phyloP scores from a whole-genome alignment of 1,140 invertebrate genomes.

The Penaeus vannamei region DNA sequence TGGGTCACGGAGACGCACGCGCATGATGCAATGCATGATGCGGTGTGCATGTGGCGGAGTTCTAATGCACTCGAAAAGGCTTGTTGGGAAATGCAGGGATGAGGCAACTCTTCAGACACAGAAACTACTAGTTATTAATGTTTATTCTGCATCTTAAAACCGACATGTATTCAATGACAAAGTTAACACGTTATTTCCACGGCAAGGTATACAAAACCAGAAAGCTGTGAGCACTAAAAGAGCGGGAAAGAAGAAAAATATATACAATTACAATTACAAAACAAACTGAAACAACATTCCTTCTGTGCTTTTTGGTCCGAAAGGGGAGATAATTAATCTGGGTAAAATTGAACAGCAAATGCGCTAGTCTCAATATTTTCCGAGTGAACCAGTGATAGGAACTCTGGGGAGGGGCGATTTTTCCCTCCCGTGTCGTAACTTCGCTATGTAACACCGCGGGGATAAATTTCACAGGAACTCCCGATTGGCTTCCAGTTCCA shows the following conservation, averaged over 20 bases:
- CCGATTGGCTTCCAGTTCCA: constrained; percentile 31
- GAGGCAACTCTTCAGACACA: too few relatives aligned
- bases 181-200: too few relatives aligned
- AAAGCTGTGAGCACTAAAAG: background rate
- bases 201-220: too few relatives aligned
- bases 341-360: constrained; percentile 26
- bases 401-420: constrained; percentile 27
- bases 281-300: too few relatives aligned
- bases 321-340: constrained; percentile 8
- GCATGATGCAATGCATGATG: too few relatives aligned
- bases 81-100: too few relatives aligned
- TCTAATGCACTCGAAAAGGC: too few relatives aligned
- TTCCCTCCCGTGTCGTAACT: constrained; percentile 32
- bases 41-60: too few relatives aligned
- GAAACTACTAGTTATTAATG: too few relatives aligned
- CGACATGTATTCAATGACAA: too few relatives aligned
- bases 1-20: too few relatives aligned
- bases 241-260: background rate
- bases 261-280: background rate
- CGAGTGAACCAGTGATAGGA: constrained; percentile 10
- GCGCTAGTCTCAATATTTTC: constrained; percentile 38
- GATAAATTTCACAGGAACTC: constrained; percentile 35
- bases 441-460: constrained; percentile 17
- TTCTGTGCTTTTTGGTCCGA: background rate
- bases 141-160: too few relatives aligned